Conservation (phyloP, 2,797 vertebrate genomes). For the Stomatorhinus walkeri region DNA sequence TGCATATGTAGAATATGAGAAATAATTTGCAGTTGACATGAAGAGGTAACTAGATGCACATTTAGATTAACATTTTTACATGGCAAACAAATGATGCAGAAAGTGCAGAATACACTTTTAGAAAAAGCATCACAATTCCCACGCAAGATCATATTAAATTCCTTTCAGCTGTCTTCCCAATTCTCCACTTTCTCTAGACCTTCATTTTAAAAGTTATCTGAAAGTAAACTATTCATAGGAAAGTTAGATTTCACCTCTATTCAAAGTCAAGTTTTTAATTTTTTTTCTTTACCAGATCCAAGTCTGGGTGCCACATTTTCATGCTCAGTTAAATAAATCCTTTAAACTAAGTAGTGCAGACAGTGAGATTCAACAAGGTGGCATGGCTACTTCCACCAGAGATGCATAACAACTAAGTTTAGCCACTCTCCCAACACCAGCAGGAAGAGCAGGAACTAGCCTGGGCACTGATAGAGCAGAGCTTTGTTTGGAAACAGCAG, state of each 20-base stretch:
- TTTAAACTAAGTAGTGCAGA: not conserved
- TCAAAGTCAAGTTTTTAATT: not conserved
- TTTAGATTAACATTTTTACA: too few species aligned
- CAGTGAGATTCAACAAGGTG: not conserved
- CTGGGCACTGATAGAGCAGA: not conserved
- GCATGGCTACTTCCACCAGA: not conserved
- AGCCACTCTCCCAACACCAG: not conserved
- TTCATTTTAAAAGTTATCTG: not conserved
- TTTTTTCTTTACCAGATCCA: not conserved
- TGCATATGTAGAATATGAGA: not conserved
- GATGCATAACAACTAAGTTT: not conserved
- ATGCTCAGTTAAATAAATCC: not conserved
- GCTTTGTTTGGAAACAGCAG: too few species aligned
- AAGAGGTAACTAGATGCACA: not conserved
- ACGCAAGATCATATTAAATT: not conserved
- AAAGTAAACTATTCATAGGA: not conserved
- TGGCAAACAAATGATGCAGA: too few species aligned
- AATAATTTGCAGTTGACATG: not conserved
- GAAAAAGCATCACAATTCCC: too few species aligned
- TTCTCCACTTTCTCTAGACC: not conserved
- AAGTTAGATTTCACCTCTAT: not conserved
- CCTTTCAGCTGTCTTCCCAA: not conserved
- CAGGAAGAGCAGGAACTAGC: not conserved
- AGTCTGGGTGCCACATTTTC: not conserved
- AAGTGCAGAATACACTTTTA: too few species aligned